These are phyloP conservation scores for Nipponacmea schrenckii DNA, from an alignment of 2,888 invertebrate genomes.

Conservation along the genomic window DNA sequence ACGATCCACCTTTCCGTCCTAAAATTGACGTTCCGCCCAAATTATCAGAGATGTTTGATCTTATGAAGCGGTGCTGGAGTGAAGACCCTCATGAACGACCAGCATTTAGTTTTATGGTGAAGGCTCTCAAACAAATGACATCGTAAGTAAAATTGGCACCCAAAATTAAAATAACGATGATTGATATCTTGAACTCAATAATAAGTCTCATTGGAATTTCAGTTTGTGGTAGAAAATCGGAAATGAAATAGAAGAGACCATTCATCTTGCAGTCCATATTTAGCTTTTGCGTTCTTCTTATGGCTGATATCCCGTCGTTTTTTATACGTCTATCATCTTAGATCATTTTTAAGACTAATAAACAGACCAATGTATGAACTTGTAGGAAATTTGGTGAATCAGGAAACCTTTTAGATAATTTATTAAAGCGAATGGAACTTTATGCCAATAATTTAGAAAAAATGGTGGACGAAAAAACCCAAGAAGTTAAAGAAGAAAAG, in stretches of 20 bases:
- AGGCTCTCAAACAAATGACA: constrained; percentile 75
- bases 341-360: too few relatives aligned
- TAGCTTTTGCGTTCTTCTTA: too few relatives aligned
- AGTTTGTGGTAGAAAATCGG: too few relatives aligned
- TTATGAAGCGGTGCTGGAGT: constrained; percentile 91
- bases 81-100: constrained; percentile 89
- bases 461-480: constrained; percentile 42
- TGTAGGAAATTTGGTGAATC: constrained; percentile 22
- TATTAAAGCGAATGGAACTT: constrained; percentile 45
- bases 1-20: constrained; percentile 75
- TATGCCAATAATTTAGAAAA: constrained; percentile 43
- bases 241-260: too few relatives aligned
- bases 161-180: too few relatives aligned
- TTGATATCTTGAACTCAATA: too few relatives aligned
- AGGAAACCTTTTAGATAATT: constrained; percentile 39
- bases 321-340: too few relatives aligned
- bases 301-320: too few relatives aligned
- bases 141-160: constrained; percentile 21
- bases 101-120: constrained; percentile 82
- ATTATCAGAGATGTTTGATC: constrained; percentile 74
- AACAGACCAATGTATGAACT: too few relatives aligned
- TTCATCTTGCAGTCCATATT: too few relatives aligned
- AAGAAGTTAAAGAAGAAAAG: constrained; percentile 40
- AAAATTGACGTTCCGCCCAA: constrained; percentile 6
- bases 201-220: too few relatives aligned